These are phyloP conservation scores for Moxostoma hubbsi DNA, from an alignment of 2,797 vertebrate genomes.

Conservation along the genomic window DNA sequence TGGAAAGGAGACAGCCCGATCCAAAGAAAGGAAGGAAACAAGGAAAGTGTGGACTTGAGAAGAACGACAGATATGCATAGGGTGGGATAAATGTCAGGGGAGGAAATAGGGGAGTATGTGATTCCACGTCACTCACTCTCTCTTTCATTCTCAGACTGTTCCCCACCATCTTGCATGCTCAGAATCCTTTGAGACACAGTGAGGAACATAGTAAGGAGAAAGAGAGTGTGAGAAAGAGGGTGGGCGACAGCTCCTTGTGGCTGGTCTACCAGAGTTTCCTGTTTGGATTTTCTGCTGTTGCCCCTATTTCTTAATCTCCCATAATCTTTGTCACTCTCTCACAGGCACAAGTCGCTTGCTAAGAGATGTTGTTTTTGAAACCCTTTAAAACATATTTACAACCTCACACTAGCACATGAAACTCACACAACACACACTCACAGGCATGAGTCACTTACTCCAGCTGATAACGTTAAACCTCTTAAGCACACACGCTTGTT, in stretches of 20 bases:
- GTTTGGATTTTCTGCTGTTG: conserved; percentile 61
- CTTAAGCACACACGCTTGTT: neutral
- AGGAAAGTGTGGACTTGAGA: conserved; percentile 42
- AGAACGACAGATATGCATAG: conserved; percentile 32
- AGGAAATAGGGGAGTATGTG: conserved; percentile 24
- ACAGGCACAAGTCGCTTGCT: conserved; percentile 46
- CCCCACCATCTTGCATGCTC: conserved; percentile 30
- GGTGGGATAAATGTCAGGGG: conserved; percentile 42
- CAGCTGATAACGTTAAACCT: conserved; percentile 48
- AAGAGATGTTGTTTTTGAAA: conserved; percentile 31
- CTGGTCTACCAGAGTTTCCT: conserved; percentile 63
- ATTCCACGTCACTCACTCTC: conserved; percentile 40
- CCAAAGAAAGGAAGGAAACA: conserved; percentile 40
- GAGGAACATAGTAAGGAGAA: too few species aligned
- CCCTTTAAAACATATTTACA: conserved; percentile 55
- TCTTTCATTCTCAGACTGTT: conserved; percentile 29
- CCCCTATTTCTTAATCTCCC: conserved; percentile 74
- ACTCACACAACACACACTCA: conserved; percentile 33
- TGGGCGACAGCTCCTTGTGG: conserved; percentile 56
- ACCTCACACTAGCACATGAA: conserved; percentile 15
- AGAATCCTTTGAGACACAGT: neutral
- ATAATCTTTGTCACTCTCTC: conserved; percentile 70
- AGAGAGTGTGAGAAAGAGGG: neutral
- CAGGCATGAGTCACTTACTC: conserved; percentile 46
- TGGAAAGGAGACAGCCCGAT: neutral